Percentiles rank a stretch among this genome's conserved stretches.
phyloP scores from a whole-genome alignment of 2,888 invertebrate species.

The Leptura quadrifasciata region DNA sequence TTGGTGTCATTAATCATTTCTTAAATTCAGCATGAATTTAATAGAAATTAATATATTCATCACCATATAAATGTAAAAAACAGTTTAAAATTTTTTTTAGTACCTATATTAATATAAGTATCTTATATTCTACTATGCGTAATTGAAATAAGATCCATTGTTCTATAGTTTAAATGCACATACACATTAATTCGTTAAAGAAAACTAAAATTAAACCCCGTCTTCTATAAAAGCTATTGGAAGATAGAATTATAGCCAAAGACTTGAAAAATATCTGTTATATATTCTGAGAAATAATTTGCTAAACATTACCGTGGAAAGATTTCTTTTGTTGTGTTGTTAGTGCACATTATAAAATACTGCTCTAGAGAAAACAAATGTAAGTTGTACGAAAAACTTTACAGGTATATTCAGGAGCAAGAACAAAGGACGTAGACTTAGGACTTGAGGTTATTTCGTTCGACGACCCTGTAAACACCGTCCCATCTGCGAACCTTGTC shows the following conservation, averaged over 20 bases:
- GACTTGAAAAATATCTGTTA: slow-evolving; percentile 14
- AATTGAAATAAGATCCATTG: no score
- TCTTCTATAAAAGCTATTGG: no score
- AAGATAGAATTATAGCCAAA: neutral
- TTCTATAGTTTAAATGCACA: no score
- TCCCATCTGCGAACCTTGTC: slow-evolving; percentile 71
- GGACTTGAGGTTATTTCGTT: slow-evolving; percentile 72
- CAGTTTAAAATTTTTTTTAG: no score
- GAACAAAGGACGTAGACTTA: slow-evolving; percentile 65
- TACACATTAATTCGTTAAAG: no score
- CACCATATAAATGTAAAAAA: no score
- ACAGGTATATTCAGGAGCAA: slow-evolving; percentile 63
- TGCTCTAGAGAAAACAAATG: slow-evolving; percentile 17
- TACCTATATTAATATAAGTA: no score
- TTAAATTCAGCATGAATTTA: no score
- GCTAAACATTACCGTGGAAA: slow-evolving; percentile 1
- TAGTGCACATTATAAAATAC: slow-evolving; percentile 38
- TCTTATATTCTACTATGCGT: no score
- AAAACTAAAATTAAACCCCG: no score
- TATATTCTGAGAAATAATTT: neutral
- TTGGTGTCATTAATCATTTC: no score
- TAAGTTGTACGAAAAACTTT: slow-evolving; percentile 55
- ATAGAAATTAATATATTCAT: no score
- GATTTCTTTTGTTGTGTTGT: slow-evolving; percentile 44
- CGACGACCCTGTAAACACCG: slow-evolving; percentile 70